These are phyloP conservation scores for Exocentrus adspersus DNA, from an alignment of 2,888 invertebrate species.

Conservation along the genomic window DNA sequence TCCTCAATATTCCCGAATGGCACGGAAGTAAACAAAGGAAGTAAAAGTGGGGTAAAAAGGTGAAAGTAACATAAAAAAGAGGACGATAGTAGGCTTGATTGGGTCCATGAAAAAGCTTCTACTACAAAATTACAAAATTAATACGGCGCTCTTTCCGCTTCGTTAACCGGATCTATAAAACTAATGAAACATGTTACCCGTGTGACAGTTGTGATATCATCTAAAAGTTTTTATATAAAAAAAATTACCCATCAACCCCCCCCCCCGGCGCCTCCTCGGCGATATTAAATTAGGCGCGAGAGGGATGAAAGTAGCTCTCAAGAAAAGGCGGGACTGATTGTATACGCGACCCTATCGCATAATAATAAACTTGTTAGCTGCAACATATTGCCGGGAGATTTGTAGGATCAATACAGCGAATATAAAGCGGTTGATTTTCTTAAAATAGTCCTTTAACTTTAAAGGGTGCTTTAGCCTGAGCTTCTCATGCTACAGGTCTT, in stretches of 20 bases:
- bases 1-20: too few species aligned
- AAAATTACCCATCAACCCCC: too few species aligned
- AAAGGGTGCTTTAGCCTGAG: too few species aligned
- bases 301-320: constrained; percentile 2
- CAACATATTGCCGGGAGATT: background rate
- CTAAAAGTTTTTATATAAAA: too few species aligned
- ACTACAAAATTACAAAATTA: too few species aligned
- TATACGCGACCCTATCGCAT: background rate
- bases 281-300: constrained; percentile 1
- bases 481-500: too few species aligned
- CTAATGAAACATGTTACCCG: background rate
- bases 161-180: background rate
- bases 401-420: background rate
- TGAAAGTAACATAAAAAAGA: background rate
- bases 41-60: background rate
- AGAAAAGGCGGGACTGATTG: background rate
- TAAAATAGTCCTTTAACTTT: too few species aligned
- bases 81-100: background rate
- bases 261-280: background rate
- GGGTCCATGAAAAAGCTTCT: background rate
- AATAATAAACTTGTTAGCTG: background rate
- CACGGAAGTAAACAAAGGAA: too few species aligned
- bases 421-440: too few species aligned
- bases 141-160: background rate
- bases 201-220: background rate